Evolutionary conservation across 2,888 invertebrate species (phyloP).

Genomic region (Lepidocyrtoides sp.): DNA sequence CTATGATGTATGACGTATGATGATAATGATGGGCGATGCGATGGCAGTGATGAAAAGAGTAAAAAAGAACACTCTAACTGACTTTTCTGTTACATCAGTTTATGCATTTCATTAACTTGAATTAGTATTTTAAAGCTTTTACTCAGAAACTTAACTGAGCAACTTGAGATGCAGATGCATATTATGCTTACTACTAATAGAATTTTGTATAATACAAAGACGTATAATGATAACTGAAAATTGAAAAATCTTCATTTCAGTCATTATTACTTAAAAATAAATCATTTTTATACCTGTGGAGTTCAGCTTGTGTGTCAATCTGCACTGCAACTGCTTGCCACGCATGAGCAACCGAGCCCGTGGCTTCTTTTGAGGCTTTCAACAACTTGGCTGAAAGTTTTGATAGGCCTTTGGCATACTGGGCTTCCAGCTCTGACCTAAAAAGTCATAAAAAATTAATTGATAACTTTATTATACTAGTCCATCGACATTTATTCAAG

Average conservation of each 20-base stretch:
- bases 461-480: neutral
- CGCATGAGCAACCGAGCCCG: constrained; percentile 92
- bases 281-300: constrained; percentile 92
- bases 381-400: constrained; percentile 95
- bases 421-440: constrained; percentile 96
- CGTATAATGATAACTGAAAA: neutral
- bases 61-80: too few relatives aligned
- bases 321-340: constrained; percentile 97
- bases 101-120: too few relatives aligned
- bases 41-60: too few relatives aligned
- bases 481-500: neutral
- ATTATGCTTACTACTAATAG: too few relatives aligned
- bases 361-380: constrained; percentile 90
- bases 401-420: constrained; percentile 96
- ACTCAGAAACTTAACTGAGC: too few relatives aligned
- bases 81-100: too few relatives aligned
- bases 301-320: constrained; percentile 96
- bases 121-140: too few relatives aligned
- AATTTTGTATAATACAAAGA: too few relatives aligned
- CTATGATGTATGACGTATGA: too few relatives aligned
- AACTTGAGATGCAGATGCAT: too few relatives aligned
- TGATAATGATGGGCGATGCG: too few relatives aligned
- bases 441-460: constrained; percentile 86
- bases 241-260: neutral
- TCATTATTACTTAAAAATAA: neutral